Percentiles rank a stretch among this genome's conserved stretches.
Evolutionary conservation across 2,113 vertebrate genomes (phyloP).

Genomic region (Chinchilla lanigera): DNA sequence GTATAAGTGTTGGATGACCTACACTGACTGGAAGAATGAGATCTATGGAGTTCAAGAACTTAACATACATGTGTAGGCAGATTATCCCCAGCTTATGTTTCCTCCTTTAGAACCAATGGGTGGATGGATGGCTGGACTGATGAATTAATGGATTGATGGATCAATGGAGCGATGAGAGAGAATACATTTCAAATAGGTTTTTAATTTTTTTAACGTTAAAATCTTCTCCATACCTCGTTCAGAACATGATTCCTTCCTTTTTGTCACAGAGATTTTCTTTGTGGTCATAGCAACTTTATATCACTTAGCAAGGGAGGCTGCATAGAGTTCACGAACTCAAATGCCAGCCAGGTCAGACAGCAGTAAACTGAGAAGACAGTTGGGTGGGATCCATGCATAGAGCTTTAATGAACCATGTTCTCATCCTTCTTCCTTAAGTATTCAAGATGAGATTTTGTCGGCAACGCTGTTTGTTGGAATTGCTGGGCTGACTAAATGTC

Average conservation of each 20-base stretch:
- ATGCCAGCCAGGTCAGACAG: background rate
- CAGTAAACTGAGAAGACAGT: background rate
- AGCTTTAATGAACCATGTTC: background rate
- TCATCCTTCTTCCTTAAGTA: background rate
- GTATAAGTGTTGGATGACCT: background rate
- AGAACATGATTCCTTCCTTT: conserved; percentile 28
- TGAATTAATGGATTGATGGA: background rate
- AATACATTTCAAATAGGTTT: background rate
- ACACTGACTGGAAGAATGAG: background rate
- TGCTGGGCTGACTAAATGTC: background rate
- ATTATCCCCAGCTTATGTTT: background rate
- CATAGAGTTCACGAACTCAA: background rate
- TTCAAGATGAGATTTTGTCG: conserved; percentile 31
- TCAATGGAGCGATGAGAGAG: background rate
- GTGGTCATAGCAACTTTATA: background rate
- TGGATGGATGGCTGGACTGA: background rate
- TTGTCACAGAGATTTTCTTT: background rate
- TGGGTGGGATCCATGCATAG: background rate
- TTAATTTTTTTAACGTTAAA: background rate
- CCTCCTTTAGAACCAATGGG: background rate
- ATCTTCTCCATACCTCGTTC: conserved; percentile 7
- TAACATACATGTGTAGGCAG: background rate
- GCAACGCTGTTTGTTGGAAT: background rate
- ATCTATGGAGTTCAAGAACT: background rate
- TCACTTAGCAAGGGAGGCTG: background rate